Base-by-base conservation (phyloP, 1,140 invertebrate species). In the Planococcus citri region DNA sequence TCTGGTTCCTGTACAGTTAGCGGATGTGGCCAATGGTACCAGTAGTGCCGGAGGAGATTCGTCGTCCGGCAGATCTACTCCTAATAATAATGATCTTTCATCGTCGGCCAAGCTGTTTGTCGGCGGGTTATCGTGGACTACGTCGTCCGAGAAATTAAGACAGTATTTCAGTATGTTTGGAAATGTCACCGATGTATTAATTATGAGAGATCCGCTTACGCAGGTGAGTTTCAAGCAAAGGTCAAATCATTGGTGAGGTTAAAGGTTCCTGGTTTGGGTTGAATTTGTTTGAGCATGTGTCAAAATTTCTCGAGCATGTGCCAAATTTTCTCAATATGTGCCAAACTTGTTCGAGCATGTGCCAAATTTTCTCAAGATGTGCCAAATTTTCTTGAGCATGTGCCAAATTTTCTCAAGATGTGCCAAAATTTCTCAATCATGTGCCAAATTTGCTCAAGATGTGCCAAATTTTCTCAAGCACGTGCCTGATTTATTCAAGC, bases 81-180 rank as follows among this genome's bases (percentile, higher is more conserved):
- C 70, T 71, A 69, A 75, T 73, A 72, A 74, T 74, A 79, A 79
- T 25, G 74, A 73, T 24, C 78, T 83, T 0, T 88, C 90, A 0
- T 88, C 91, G 1, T 90, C 91, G 0, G 89, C 88, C 71, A 95
- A 95, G 79, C 84, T 94, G 17, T 95, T 94, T 77, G 91, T 94
- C 25, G 92, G 91, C 17, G 91, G 92, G 0, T 84, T 94, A 41
- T 92, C 90, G 75, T 94, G 91, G 91, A 90, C 93, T 78, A 94
- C 92, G 20, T 91, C 89, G 74, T 89, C 89, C 37, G 91, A 95
- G 77, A 94, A 93, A 77, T 83, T 95, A 8, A 83, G 89, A 74
- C 90, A 93, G 73, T 94, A 95, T 77, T 95, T 95, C 75, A 87
- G 88, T 69, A 92, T 92, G 86, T 95, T 93, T 75, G 92, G 92